Evolutionary conservation across 2,113 vertebrate genomes (phyloP), one percentile per base, ranked within the genome.

Genomic region (Sarotherodon lohbergeri): DNA sequence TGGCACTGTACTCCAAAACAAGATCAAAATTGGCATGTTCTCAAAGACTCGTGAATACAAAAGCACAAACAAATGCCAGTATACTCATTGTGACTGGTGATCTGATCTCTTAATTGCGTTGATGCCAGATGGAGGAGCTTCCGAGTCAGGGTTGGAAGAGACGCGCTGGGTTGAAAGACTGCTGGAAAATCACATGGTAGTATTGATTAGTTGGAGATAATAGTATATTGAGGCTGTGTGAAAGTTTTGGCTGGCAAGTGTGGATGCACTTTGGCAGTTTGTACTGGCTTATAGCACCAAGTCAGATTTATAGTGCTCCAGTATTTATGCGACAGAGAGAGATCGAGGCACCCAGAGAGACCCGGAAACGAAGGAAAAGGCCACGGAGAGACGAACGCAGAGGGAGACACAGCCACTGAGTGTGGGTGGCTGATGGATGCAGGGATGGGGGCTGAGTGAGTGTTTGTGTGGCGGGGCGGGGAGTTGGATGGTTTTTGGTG

Each of bases 371-470:
- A 83, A 86, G 79, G 80, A 83, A 88, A 91, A 91, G 89, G 82
- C 90, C 88, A 63, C 3, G 4, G 81, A 85, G 86, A 92, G 71
- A 93, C 36, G 36, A 57, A 54, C 81, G 54, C 88, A 81, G 82
- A 91, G 92, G 90, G 90, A 93, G 87, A 91, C 4, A n/a, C 57
- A 92, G 87, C 56, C 88, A 83, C 34, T 1, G 87, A 89, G 90
- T 68, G 88, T 93, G 89, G 93, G 94, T 92, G 91, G 89, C 89
- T 89, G 86, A 90, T 81, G 84, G 91, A 91, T 88, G 82, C 92
- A 76, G 87, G 80, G 88, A 84, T 61, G 79, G 86, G 52, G 80
- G 43, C 56, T 73, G 80, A 29, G 34, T 79, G 66, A 63, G 63
- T 71, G 80, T 46, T 73, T 68, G 87, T 39, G 86, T 80, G 80